Evolutionary conservation across 2,113 vertebrate genomes (phyloP), one percentile per base, ranked within the genome.

Genomic region (Dicerorhinus sumatrensis): DNA sequence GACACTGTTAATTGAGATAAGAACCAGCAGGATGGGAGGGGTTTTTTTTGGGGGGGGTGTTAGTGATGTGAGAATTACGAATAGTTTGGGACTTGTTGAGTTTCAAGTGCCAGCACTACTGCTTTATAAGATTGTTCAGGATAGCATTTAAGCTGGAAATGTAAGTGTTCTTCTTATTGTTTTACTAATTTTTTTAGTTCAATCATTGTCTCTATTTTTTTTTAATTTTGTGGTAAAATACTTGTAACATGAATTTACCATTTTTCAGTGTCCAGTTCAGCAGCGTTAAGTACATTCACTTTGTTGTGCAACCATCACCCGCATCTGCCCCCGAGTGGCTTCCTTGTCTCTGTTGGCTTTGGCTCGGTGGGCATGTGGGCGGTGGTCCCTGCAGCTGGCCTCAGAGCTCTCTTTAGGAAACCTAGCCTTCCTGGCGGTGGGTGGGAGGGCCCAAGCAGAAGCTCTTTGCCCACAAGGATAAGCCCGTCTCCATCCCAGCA

Each of bases 241-340:
- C 63, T 56, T 13, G 4, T 2, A 23, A 46, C 36, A 18, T 23
- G 46, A 8, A 29, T 33, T 62, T 33, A 54, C 33, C 63, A 13
- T 12, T 17, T 69, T 23, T 36, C 51, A 33, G 33, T 3, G 33
- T 42, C 14, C 39, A 0, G 42, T 11, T 62, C 14, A 6, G 33
- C 6, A 33, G 39, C 33, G 3, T 33, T 39, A 6, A 36, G 42
- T 13, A 6, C 27, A 1, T 13, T 27, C 27, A 1, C 33, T 4
- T 0, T 4, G 23, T 2, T 33, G 25, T 13, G 21, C 18, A 31
- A 3, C 8, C 6, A 0, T 54, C 70, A 0, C 9, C 21, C 0
- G 31, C 39, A 0, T 11, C n/a, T 21, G 11, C 10, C 67, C n/a
- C 48, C 3, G 2, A 16, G 29, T 0, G 5, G 69, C 17, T 73